Percentiles rank a stretch among this genome's conserved stretches.
These are phyloP conservation scores for Drosophila paranaensis DNA, from an alignment of 2,888 invertebrate genomes.

Conservation along the genomic window DNA sequence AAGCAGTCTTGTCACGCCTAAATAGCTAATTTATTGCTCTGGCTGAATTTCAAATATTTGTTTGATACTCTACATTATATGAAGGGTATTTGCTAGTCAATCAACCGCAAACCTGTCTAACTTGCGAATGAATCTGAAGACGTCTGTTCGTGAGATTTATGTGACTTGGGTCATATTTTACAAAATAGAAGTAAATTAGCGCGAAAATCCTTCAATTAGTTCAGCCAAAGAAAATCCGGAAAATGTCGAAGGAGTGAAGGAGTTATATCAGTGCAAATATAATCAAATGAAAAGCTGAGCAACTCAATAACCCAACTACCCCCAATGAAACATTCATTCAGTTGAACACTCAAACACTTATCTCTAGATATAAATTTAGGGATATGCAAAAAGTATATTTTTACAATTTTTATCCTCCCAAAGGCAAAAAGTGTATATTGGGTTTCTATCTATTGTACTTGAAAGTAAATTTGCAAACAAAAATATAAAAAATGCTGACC, in stretches of 20 bases:
- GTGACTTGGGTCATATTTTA: slow-evolving; percentile 26
- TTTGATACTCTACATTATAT: not conserved
- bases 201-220: slow-evolving; percentile 35
- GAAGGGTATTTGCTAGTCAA: slow-evolving; percentile 7
- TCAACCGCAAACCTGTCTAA: not conserved
- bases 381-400: too few relatives aligned
- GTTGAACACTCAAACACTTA: too few relatives aligned
- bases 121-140: not conserved
- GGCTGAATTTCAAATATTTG: not conserved
- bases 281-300: not conserved
- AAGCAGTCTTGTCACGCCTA: not conserved
- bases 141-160: too few relatives aligned
- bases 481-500: too few relatives aligned
- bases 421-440: too few relatives aligned
- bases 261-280: not conserved
- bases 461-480: too few relatives aligned
- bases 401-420: too few relatives aligned
- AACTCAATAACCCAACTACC: not conserved
- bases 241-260: not conserved
- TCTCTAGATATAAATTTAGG: too few relatives aligned
- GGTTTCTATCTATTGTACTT: too few relatives aligned
- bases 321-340: too few relatives aligned
- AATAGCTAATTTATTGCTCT: not conserved
- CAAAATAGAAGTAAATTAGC: slow-evolving; percentile 23
- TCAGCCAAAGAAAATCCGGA: not conserved